Conservation (phyloP, 2,113 vertebrate species). For the Heloderma charlesbogerti region DNA sequence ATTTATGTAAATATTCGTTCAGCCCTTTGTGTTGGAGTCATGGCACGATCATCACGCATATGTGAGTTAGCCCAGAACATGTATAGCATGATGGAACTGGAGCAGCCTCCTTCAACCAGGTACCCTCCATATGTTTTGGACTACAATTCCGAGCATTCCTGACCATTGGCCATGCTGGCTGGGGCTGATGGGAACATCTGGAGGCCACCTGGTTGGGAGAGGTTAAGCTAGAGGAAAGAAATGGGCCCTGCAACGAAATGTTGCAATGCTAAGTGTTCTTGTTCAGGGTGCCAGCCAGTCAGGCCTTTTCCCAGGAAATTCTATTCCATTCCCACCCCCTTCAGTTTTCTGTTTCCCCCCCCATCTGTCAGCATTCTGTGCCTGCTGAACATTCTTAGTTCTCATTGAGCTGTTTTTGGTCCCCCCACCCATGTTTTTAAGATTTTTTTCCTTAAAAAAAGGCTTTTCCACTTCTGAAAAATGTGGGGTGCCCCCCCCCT, state of each 20-base stretch:
- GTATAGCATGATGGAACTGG: background rate
- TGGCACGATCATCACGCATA: no score
- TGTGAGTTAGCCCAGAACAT: no score
- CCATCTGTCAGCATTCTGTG: background rate
- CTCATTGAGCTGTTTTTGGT: background rate
- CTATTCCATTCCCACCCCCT: background rate
- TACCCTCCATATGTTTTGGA: background rate
- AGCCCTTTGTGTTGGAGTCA: background rate
- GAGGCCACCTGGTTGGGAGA: background rate
- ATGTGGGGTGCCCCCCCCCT: no score
- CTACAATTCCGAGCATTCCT: background rate
- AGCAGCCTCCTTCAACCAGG: no score
- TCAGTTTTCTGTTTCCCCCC: background rate
- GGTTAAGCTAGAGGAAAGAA: background rate
- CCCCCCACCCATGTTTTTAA: no score
- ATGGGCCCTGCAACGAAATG: background rate
- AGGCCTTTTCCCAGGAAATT: background rate
- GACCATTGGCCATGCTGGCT: no score
- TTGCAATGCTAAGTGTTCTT: background rate
- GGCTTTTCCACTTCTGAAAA: no score
- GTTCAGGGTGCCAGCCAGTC: background rate
- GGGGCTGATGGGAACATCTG: background rate
- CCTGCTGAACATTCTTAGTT: background rate
- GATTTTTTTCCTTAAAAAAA: no score
- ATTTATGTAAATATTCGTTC: background rate